Base-by-base conservation (phyloP, 2,797 vertebrate species). In the Halcyon badia region DNA sequence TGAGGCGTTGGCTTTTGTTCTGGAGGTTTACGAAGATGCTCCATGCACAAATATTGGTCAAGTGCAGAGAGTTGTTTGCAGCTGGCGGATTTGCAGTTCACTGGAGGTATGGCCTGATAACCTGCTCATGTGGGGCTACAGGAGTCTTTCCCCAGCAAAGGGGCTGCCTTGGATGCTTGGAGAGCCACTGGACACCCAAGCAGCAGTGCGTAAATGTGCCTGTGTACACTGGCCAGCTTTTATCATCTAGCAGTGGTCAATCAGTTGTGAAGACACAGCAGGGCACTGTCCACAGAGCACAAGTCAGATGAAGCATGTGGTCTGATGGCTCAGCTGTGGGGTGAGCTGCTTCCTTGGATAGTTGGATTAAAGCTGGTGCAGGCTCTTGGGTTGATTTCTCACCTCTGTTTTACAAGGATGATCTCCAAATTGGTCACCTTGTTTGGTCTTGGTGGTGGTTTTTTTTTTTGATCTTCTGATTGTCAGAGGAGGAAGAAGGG, bases 131-230 rank as follows among this genome's bases (percentile, higher is more conserved):
- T 0, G 8, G 52, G 51, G 26, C 39, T 60, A 46, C 44, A 37
- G 66, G 42, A 75, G 26, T 21, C 22, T 61, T 84, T 6, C 21
- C 2, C 28, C 49, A 52, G 19, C n/a, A 58, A 49, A 39, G 42
- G 11, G 8, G 8, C 14, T 81, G n/a, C 48, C 65, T 68, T 33
- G 33, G 57, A 16, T 9, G n/a, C 26, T 11, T 17, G 72, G 35
- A 68, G 44, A 86, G 26, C 39, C 1, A 2, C 26, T 0, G 1
- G 30, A 31, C 51, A 14, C 9, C 21, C 25, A 3, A 19, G 35
- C 16, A 39, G 46, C 30, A 25, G 2, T 49, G 56, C 69, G 51
- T 18, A 57, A 49, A 65, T 10, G 5, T 33, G 6, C 33, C 61
- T 69, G 16, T 33, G 44, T 37, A 19, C 21, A 4, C 48, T 11